Evolutionary conservation across 2,888 invertebrate species (phyloP), one percentile per base, ranked within the genome.

Genomic region (Marronus borbonicus): DNA sequence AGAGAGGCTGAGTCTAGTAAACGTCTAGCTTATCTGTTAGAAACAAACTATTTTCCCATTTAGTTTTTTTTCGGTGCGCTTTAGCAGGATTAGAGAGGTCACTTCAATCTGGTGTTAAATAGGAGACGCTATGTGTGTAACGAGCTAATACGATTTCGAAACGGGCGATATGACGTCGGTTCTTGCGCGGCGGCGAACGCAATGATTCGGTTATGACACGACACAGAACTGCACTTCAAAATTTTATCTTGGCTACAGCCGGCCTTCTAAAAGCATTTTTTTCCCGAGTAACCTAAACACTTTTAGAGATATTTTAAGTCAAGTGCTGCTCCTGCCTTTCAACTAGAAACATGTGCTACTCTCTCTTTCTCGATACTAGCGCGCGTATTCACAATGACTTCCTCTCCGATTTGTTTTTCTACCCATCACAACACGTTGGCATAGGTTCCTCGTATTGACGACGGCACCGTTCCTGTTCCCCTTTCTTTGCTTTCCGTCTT

Each of bases 301-400:
- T 85, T 86, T 86, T 85, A 86, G 84, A 82, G 86, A 86, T 86
- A 86, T 87, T 86, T 86, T 84, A 82, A 85, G 85, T 84, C 85
- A 76, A 78, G 78, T 76, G 78, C 55, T 68, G 52, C 65, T 66
- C 20, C 68, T 68, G 76, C 76, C 28, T 78, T 78, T 70, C 62
- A 64, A 68, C 70, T 70, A 72, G 55, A 75, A 76, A 78, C 78
- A 78, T 78, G 68, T 78, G 78, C 78, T 76, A 52, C 68, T 75
- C 39, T 66, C 66, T 76, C 39, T 66, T 55, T 76, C 68, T 76
- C 68, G 24, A 52, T 12, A 49, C 75, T 64, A 24, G 24, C 62
- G 24, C 49, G 60, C 72, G 60, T 60, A 74, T 74, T 74, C 72
- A 74, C 72, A 74, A 74, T 74, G 72, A 74, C 72, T 74, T 74